Conservation (phyloP, 2,888 invertebrate species). For the Marasmarcha lunaedactyla region DNA sequence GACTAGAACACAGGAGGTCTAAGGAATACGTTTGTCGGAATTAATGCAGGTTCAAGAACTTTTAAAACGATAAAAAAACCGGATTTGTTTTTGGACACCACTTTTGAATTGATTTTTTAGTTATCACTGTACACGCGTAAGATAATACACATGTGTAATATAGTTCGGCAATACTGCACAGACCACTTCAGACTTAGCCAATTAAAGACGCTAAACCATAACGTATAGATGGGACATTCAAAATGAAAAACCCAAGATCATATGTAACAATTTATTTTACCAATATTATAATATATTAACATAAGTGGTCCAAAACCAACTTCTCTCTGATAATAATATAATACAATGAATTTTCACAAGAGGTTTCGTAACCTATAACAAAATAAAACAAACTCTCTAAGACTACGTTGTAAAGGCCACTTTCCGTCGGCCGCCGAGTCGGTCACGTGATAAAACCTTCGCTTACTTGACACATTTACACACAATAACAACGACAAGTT, state of each 20-base stretch:
- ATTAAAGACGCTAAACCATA: no score
- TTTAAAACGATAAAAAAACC: no score
- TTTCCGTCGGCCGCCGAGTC: slow-evolving; percentile 13
- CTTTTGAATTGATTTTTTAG: no score
- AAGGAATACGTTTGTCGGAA: no score
- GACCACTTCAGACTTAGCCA: no score
- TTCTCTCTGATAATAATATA: slow-evolving; percentile 65
- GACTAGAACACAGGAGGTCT: no score
- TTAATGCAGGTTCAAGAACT: no score
- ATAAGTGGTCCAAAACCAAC: slow-evolving; percentile 66
- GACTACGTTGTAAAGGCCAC: slow-evolving; percentile 15
- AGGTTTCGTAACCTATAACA: slow-evolving; percentile 62
- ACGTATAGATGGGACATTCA: no score
- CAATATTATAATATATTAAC: slow-evolving; percentile 71
- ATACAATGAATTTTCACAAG: slow-evolving; percentile 67
- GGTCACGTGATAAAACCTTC: slow-evolving; percentile 38
- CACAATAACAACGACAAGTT: slow-evolving; percentile 56
- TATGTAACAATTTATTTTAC: slow-evolving; percentile 70
- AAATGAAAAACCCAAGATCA: slow-evolving; percentile 21
- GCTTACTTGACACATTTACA: slow-evolving; percentile 29
- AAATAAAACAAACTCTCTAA: slow-evolving; percentile 50
- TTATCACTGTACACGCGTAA: no score
- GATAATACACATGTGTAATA: no score
- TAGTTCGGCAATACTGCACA: no score
- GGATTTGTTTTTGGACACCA: no score